Evolutionary conservation across 2,888 invertebrate genomes (phyloP), one percentile per base, ranked within the genome.

Genomic region (Phyllotreta striolata): DNA sequence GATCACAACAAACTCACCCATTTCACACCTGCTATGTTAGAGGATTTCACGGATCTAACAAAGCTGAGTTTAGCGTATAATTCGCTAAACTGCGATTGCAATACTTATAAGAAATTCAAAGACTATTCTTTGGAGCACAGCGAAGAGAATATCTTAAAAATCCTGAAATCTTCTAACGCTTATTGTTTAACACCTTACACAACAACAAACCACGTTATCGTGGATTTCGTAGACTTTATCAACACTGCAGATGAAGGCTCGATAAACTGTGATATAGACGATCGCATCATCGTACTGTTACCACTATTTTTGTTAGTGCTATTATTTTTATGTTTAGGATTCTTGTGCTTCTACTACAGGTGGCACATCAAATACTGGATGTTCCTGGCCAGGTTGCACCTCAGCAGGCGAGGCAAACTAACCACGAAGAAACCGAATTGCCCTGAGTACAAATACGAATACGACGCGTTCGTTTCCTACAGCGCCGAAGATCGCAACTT

Each of bases 401-500:
- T 87, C 52, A 84, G 83, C 7, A 80, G 84, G 57, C 82, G 80
- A 62, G 74, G 75, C 9, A 77, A 73, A 67, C 69, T 73, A 0
- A 74, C 64, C 49, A 66, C 70, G 4, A 75, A 76, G 46, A 68
- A 68, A 0, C 81, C 77, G 55, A 68, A 72, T 0, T 81, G 76
- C 43, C 73, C 73, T 0, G 68, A 72, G 35, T 67, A 56, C 12
- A 75, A 76, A 55, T 85, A 84, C 67, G 83, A 83, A 61, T 88
- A 86, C 70, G 87, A 88, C 67, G 87, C 86, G 0, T 88, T 88
- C 69, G 84, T 88, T 0, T 87, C 87, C 0, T 87, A 87, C 69
- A 85, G 86, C 70, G 85, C 82, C 70, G 87, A 87, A 71, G 87
- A 88, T 66, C 81, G 86, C 67, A 84, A 85, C 37, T 89, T 89